Conservation (phyloP, 2,113 vertebrate genomes). For the Eurypyga helias region DNA sequence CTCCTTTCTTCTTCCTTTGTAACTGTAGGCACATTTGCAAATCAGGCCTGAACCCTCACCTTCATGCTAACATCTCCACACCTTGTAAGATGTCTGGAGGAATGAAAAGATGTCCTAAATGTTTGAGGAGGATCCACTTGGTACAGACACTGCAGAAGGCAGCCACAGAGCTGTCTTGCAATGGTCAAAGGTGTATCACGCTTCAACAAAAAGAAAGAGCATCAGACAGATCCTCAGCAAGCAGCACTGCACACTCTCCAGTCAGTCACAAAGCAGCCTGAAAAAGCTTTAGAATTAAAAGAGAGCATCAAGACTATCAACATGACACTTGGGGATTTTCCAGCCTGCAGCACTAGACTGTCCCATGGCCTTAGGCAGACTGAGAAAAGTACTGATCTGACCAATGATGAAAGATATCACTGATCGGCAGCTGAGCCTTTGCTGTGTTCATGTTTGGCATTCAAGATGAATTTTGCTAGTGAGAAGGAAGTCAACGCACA, state of each 20-base stretch:
- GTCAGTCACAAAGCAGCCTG: not conserved
- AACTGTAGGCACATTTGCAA: not conserved
- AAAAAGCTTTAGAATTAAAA: conserved; percentile 19
- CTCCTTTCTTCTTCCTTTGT: not conserved
- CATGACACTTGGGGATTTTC: not conserved
- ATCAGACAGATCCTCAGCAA: conserved; percentile 22
- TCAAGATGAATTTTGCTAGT: not conserved
- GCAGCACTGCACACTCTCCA: not conserved
- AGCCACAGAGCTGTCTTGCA: conserved; percentile 57
- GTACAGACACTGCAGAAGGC: conserved; percentile 40
- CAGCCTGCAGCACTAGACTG: not conserved
- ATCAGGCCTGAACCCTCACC: conserved; percentile 2
- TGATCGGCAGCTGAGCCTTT: not conserved
- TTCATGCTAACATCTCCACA: conserved; percentile 35
- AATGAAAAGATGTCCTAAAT: conserved; percentile 38
- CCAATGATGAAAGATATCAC: not conserved
- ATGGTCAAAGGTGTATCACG: conserved; percentile 15
- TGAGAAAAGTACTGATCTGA: not conserved
- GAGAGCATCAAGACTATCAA: not conserved
- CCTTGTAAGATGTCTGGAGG: conserved; percentile 25
- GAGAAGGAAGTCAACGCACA: not conserved
- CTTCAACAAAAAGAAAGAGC: conserved; percentile 19
- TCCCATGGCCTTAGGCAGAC: not conserved
- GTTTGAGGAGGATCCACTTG: not conserved
- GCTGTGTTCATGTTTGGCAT: not conserved